phyloP scores from a whole-genome alignment of 2,797 vertebrate species.

The Ctenosaura bakeri region DNA sequence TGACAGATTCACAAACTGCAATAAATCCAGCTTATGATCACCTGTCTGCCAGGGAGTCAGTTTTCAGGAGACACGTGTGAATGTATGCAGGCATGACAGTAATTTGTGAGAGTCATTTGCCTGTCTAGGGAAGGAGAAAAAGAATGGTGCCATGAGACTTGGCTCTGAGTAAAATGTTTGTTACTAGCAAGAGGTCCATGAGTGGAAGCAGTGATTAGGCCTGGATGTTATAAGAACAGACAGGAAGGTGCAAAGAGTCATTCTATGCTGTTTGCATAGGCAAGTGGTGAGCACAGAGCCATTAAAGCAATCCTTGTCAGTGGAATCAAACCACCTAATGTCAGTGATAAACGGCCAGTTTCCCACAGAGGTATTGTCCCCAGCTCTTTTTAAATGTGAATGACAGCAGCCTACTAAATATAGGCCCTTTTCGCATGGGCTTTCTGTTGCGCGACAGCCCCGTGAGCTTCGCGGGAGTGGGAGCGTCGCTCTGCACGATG shows the following conservation, averaged over 20 bases:
- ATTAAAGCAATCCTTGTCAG: background rate
- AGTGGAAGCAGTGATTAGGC: background rate
- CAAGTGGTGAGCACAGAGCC: background rate
- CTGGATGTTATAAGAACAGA: background rate
- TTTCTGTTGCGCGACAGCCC: no score
- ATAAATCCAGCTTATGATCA: conserved; percentile 9
- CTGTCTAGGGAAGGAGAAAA: background rate
- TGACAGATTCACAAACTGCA: conserved; percentile 4
- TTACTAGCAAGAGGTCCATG: background rate
- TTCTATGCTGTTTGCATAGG: background rate
- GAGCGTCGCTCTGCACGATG: no score
- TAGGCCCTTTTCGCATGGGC: no score
- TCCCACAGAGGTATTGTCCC: background rate
- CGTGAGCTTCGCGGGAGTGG: no score
- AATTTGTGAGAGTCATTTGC: conserved; percentile 8
- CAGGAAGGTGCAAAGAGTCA: background rate
- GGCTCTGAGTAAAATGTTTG: background rate
- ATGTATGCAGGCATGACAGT: background rate
- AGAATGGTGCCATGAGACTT: background rate
- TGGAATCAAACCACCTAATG: background rate
- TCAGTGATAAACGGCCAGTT: background rate
- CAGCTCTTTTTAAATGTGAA: background rate
- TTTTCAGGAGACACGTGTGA: conserved; percentile 5
- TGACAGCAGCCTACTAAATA: background rate
- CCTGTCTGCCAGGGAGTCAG: background rate